Conservation (phyloP, 1,140 invertebrate genomes). For the Halesus radiatus region DNA sequence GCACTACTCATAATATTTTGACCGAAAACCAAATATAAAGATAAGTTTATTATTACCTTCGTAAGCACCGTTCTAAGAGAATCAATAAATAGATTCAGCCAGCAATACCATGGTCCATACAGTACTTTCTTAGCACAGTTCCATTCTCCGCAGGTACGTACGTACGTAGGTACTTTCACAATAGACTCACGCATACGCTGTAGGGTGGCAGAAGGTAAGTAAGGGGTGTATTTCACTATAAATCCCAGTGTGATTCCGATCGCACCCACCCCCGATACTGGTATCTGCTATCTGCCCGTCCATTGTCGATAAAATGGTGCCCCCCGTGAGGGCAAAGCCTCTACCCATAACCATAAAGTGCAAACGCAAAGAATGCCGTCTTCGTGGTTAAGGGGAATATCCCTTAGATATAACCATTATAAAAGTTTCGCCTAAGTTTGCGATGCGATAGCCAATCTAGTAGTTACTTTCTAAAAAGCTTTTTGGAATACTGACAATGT, state of each 20-base stretch:
- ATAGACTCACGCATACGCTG: conserved; percentile 18
- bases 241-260: conserved; percentile 33
- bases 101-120: too few species aligned
- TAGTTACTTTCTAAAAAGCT: conserved; percentile 9
- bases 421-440: conserved; percentile 33
- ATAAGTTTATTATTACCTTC: too few species aligned
- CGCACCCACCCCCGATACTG: conserved; percentile 11
- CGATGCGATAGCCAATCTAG: conserved; percentile 35
- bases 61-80: too few species aligned
- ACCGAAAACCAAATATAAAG: too few species aligned
- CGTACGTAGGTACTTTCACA: background rate
- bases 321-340: background rate
- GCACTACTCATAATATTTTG: too few species aligned
- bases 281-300: conserved; percentile 23
- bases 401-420: conserved; percentile 36
- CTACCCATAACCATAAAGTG: conserved; percentile 50
- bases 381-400: conserved; percentile 35
- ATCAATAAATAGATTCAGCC: too few species aligned
- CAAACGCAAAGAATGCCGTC: conserved; percentile 42
- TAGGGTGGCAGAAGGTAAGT: too few species aligned
- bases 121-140: too few species aligned
- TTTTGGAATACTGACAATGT: conserved; percentile 8
- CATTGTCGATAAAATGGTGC: conserved; percentile 50
- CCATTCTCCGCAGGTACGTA: too few species aligned
- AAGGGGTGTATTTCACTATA: conserved; percentile 6